Base-by-base conservation (phyloP, 2,797 vertebrate genomes). In the Squalus acanthias region DNA sequence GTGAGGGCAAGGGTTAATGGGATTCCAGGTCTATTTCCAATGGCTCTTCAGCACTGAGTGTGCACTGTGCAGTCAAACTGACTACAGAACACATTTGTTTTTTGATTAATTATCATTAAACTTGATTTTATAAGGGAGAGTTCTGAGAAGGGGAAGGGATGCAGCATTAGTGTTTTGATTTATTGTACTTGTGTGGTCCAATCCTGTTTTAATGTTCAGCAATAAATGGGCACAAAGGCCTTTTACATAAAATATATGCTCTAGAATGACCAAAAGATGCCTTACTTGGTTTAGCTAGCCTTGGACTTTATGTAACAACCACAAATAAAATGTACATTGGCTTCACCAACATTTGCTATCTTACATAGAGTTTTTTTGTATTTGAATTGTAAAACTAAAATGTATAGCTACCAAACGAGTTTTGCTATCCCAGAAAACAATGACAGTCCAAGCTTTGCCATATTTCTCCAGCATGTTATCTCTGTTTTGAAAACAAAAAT, bases 391-490 rank as follows among this genome's bases (percentile, higher is more conserved):
- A 95, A 65, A 95, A 74, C 50, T 72, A 95, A 29, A 53, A 29
- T 95, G 46, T 72, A n/a, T 46, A 76, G 26, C 26, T 29, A 57
- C 50, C 24, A 72, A 57, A 67, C 70, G 39, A 29, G 50, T 76
- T 33, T 76, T 95, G 24, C 70, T 95, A 65, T 92, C 60, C 89
- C 13, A n/a, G 60, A 92, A 65, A 92, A 92, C 33, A 92, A 92
- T 65, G 12, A 92, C 26, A 39, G 26, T 24, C 29, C 10, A 53
- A 57, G 70, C 46, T 74, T 95, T 95, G 53, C 94, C 29, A 60
- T 33, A 24, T 95, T 95, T 72, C 50, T 76, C 60, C 70, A 95
- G 3, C 53, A 57, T 53, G 24, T 74, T 95, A 76, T 57, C 57
- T 65, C 70, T 76, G 69, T 95, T 29, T 76, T 76, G 94, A 57